Conservation (phyloP, 2,797 vertebrate genomes). For the Manis crassicaudata region DNA sequence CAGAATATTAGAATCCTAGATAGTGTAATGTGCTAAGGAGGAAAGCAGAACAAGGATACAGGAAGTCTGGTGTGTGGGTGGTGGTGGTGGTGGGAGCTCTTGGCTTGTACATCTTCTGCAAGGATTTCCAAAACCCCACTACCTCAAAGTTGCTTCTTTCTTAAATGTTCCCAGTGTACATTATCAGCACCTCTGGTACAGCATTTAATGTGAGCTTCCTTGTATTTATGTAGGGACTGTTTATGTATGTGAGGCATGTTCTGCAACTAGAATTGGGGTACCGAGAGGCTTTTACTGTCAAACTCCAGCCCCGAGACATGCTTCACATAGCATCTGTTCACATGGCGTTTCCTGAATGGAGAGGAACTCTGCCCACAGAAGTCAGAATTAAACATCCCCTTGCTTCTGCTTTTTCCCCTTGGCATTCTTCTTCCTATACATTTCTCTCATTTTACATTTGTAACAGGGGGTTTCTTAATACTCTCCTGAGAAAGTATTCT, state of each 20-base stretch:
- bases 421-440: background rate
- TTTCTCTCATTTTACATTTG: background rate
- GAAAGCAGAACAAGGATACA: background rate
- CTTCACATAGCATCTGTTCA: background rate
- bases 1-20: background rate
- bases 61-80: background rate
- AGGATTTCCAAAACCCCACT: background rate
- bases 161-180: background rate
- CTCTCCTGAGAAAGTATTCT: background rate
- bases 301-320: background rate
- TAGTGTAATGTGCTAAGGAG: background rate
- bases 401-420: background rate
- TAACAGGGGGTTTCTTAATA: conserved; percentile 7
- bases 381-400: background rate
- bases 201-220: background rate
- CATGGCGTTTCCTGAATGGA: background rate
- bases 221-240: background rate
- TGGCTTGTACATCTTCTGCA: background rate
- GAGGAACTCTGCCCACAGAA: background rate
- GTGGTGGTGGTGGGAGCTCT: background rate
- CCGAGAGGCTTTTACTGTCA: background rate
- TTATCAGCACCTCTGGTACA: background rate
- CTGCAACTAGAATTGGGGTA: background rate
- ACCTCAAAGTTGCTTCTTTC: background rate
- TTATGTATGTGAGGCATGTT: background rate